These are phyloP conservation scores for Sminthurides aquaticus DNA, from an alignment of 2,888 invertebrate genomes.

Conservation along the genomic window DNA sequence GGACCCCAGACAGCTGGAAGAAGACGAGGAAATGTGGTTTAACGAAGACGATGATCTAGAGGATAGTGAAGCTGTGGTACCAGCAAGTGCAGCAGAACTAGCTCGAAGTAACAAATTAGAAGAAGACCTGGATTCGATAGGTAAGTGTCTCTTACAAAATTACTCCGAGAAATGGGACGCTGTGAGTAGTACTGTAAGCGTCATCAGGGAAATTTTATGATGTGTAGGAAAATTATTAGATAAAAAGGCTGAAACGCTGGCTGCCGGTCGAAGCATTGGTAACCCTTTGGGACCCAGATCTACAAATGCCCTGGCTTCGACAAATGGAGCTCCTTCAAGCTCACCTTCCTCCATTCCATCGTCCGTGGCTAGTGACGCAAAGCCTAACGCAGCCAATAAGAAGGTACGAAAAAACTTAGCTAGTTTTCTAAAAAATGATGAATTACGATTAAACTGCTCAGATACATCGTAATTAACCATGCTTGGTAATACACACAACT, in stretches of 20 bases:
- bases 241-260: conserved; percentile 53
- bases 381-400: conserved; percentile 23
- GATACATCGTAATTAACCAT: no score
- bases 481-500: no score
- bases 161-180: no score
- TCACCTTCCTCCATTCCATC: conserved; percentile 32
- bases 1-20: conserved; percentile 87
- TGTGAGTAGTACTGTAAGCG: no score
- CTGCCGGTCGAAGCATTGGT: conserved; percentile 30
- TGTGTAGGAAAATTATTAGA: conserved; percentile 59
- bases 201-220: not conserved
- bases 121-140: conserved; percentile 57
- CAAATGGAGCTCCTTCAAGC: conserved; percentile 28
- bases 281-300: conserved; percentile 37
- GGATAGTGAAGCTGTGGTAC: conserved; percentile 50
- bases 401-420: no score
- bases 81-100: conserved; percentile 48
- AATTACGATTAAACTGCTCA: no score
- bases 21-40: conserved; percentile 99
- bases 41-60: conserved; percentile 92
- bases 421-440: no score
- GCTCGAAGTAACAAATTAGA: conserved; percentile 52
- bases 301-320: conserved; percentile 28
- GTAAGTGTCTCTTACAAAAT: conserved; percentile 45
- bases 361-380: conserved; percentile 31